Evolutionary conservation across 2,797 vertebrate species (phyloP).

Genomic region (Hydrolagus colliei): DNA sequence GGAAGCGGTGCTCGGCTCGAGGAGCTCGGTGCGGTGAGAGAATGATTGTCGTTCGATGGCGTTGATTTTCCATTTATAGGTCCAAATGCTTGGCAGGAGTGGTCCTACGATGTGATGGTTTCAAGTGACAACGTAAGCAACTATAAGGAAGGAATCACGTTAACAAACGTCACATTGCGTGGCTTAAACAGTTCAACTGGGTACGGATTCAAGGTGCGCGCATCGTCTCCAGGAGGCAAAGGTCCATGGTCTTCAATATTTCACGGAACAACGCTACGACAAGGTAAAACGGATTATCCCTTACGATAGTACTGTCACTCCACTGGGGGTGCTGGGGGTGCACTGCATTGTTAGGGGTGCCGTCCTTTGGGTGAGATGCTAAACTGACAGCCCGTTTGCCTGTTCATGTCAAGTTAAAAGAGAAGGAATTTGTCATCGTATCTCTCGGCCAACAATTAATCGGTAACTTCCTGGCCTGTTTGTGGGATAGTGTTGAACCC

Average conservation of each 20-base stretch:
- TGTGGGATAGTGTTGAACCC: too few relatives aligned
- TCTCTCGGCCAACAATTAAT: too few relatives aligned
- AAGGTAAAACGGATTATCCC: neutral
- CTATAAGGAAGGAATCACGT: neutral
- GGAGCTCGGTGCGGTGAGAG: too few relatives aligned
- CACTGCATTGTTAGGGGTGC: neutral
- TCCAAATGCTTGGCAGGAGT: slow-evolving; percentile 13
- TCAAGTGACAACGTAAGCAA: neutral
- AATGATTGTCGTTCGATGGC: too few relatives aligned
- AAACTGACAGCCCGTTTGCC: too few relatives aligned
- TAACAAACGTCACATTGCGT: slow-evolving; percentile 1
- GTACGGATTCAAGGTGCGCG: neutral
- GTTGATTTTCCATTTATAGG: neutral
- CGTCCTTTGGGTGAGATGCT: too few relatives aligned
- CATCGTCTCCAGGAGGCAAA: slow-evolving; percentile 18
- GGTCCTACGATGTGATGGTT: neutral
- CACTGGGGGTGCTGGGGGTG: neutral
- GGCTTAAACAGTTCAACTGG: slow-evolving; percentile 11
- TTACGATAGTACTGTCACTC: neutral
- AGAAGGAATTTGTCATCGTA: too few relatives aligned
- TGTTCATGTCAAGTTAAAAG: too few relatives aligned
- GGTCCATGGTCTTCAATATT: slow-evolving; percentile 26
- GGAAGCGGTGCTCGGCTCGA: too few relatives aligned
- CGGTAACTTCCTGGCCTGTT: too few relatives aligned
- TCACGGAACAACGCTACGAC: slow-evolving; percentile 10